These are phyloP conservation scores for Apeltes quadracus DNA, from an alignment of 2,113 vertebrate genomes.

Conservation along the genomic window DNA sequence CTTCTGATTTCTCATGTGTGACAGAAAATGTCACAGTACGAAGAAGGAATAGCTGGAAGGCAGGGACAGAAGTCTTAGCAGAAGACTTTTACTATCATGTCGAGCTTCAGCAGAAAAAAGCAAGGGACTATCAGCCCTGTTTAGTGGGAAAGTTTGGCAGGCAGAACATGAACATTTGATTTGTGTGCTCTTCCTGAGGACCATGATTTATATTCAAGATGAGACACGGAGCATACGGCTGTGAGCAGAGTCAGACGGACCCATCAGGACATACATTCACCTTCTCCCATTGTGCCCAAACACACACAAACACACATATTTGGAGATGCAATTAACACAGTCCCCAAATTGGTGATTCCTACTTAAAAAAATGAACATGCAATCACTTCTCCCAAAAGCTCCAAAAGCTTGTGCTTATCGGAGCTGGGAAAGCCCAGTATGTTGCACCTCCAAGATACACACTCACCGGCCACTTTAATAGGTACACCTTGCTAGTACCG, in stretches of 20 bases:
- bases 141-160: constrained; percentile 61
- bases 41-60: background rate
- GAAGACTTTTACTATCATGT: constrained; percentile 22
- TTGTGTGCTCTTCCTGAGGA: constrained; percentile 48
- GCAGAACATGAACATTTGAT: constrained; percentile 71
- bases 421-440: constrained; percentile 5
- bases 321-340: constrained; percentile 28
- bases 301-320: constrained; percentile 2
- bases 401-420: constrained; percentile 21
- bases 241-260: constrained; percentile 20
- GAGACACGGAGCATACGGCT: constrained; percentile 24
- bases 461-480: too few species aligned
- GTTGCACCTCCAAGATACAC: background rate
- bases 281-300: too few species aligned
- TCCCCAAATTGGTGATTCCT: constrained; percentile 43
- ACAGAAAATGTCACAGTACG: background rate
- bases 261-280: too few species aligned
- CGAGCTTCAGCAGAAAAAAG: constrained; percentile 22
- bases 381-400: constrained; percentile 17
- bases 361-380: constrained; percentile 1
- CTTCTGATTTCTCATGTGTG: background rate
- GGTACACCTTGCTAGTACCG: too few species aligned
- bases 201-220: constrained; percentile 72
- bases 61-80: background rate
- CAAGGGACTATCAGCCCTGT: constrained; percentile 28